These are phyloP conservation scores for Lycocorax pyrrhopterus DNA, from an alignment of 2,113 vertebrate genomes.

Conservation along the genomic window DNA sequence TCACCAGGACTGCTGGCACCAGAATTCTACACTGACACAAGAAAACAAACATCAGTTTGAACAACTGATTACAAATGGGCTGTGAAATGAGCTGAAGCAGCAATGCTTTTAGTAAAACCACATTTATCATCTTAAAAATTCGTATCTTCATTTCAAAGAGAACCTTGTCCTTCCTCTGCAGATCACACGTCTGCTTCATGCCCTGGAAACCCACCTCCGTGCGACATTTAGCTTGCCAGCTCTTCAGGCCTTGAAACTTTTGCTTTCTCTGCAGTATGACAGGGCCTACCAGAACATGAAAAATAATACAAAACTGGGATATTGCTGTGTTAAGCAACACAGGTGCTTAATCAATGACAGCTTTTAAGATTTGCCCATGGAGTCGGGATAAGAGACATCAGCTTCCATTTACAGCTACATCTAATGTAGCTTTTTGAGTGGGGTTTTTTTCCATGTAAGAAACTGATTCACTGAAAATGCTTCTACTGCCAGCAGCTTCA, in stretches of 20 bases:
- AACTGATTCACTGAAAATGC: neutral
- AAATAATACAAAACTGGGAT: neutral
- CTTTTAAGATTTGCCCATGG: neutral
- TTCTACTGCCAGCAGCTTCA: neutral
- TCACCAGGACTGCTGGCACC: neutral
- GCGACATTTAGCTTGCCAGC: neutral
- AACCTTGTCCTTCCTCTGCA: neutral
- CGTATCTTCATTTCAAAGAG: neutral
- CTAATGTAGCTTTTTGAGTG: neutral
- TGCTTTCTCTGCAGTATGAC: neutral
- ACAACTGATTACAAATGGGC: neutral
- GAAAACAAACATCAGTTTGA: neutral
- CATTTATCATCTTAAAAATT: neutral
- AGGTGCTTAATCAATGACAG: neutral
- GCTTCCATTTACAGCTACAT: neutral
- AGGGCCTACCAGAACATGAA: neutral
- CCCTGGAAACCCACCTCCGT: neutral
- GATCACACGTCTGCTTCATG: neutral
- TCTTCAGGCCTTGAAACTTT: neutral
- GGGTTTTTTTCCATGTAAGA: fast-evolving
- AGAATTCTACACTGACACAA: neutral
- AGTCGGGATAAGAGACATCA: neutral
- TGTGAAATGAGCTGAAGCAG: neutral
- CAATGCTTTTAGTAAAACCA: neutral
- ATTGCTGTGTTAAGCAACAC: too few species aligned